A percentile compares a stretch with the other conserved stretches of the same genome.
phyloP scores from a whole-genome alignment of 92 coral and sea anemone species.

The Porites rus region DNA sequence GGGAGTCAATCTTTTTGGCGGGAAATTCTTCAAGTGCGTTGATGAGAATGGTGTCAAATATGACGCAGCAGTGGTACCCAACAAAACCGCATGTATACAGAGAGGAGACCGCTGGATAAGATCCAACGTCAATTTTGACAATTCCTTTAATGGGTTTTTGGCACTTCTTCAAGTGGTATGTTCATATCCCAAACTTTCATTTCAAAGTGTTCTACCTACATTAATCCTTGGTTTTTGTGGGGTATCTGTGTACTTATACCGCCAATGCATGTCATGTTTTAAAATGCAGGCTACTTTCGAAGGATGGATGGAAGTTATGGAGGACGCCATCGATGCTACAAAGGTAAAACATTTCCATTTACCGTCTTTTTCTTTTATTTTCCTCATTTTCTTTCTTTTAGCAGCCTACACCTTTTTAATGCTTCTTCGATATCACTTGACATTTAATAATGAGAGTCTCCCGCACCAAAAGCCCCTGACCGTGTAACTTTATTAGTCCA shows the following conservation, averaged over 20 bases:
- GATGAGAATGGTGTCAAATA: constrained; percentile 75
- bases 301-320: constrained; percentile 99
- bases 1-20: constrained; percentile 99
- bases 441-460: no score
- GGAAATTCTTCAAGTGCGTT: constrained; percentile 93
- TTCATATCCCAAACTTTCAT: background rate
- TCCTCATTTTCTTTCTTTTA: no score
- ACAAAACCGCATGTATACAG: constrained; percentile 81
- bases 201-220: no score
- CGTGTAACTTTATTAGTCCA: no score
- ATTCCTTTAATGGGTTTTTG: constrained; percentile 81
- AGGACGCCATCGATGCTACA: constrained; percentile 95
- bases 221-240: no score
- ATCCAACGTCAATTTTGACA: constrained; percentile 93
- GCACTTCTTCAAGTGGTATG: constrained; percentile 97
- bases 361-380: background rate
- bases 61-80: constrained; percentile 74
- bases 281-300: constrained; percentile 93
- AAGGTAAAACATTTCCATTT: constrained; percentile 44
- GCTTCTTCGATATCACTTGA: no score
- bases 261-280: background rate
- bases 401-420: no score
- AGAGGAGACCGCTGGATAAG: constrained; percentile 87
- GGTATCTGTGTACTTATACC: no score
- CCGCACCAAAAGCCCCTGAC: no score